These are phyloP conservation scores for Drosophila eohydei DNA, from an alignment of 2,888 invertebrate genomes.

Conservation along the genomic window DNA sequence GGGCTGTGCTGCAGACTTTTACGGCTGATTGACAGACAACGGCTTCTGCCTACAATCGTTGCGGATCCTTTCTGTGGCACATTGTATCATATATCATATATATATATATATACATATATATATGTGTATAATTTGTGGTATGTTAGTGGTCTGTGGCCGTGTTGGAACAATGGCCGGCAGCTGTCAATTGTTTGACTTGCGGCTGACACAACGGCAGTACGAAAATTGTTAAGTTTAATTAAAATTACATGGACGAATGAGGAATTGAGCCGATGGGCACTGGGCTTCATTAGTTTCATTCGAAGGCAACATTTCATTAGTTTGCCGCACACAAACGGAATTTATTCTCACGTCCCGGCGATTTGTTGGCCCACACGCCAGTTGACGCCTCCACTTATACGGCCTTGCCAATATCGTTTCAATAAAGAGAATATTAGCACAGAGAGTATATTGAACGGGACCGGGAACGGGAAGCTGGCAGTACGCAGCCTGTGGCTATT, in stretches of 20 bases:
- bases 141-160: constrained; percentile 5
- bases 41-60: constrained; percentile 22
- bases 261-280: constrained; percentile 11
- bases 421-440: constrained; percentile 42
- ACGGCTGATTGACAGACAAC: constrained; percentile 25
- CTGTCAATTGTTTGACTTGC: constrained; percentile 66
- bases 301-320: constrained; percentile 63
- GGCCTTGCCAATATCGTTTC: constrained; percentile 57
- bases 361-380: constrained; percentile 50
- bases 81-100: constrained; percentile 31
- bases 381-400: constrained; percentile 56
- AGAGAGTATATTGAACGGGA: background rate
- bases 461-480: constrained; percentile 11
- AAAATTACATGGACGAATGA: constrained; percentile 61
- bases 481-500: constrained; percentile 33
- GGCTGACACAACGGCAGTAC: constrained; percentile 23
- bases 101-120: background rate
- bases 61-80: constrained; percentile 21
- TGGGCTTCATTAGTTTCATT: constrained; percentile 38
- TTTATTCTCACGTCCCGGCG: constrained; percentile 65
- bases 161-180: constrained; percentile 40
- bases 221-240: constrained; percentile 75
- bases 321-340: constrained; percentile 31
- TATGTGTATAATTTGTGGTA: background rate
- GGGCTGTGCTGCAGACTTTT: constrained; percentile 9